Conservation (phyloP, 2,113 vertebrate genomes). For the Solea solea region DNA sequence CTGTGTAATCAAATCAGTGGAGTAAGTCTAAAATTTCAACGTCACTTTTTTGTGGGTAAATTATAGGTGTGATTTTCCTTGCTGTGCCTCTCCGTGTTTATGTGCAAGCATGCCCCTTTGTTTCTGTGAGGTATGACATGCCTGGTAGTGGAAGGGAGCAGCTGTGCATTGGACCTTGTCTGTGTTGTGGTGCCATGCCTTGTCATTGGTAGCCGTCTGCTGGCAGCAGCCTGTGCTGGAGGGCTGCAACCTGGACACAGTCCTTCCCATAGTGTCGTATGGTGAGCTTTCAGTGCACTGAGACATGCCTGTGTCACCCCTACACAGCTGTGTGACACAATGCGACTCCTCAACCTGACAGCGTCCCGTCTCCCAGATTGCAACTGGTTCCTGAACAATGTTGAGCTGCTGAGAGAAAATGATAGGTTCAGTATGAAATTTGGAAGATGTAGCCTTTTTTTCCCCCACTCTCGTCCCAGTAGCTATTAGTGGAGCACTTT, state of each 20-base stretch:
- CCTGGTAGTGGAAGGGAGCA: slow-evolving; percentile 68
- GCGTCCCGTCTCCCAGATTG: slow-evolving; percentile 49
- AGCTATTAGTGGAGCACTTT: slow-evolving; percentile 73
- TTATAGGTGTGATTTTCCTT: slow-evolving; percentile 33
- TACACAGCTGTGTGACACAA: slow-evolving; percentile 66
- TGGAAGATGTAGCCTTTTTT: slow-evolving; percentile 52
- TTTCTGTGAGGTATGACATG: slow-evolving; percentile 70
- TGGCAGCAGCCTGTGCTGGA: slow-evolving; percentile 70
- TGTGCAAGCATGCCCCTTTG: slow-evolving; percentile 58
- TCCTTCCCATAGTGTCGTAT: slow-evolving; percentile 67
- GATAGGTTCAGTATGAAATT: slow-evolving; percentile 60
- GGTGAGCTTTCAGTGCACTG: slow-evolving; percentile 62
- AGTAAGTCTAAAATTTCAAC: slow-evolving; percentile 16
- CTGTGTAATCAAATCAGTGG: slow-evolving; percentile 18
- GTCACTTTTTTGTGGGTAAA: slow-evolving; percentile 14
- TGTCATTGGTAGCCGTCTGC: slow-evolving; percentile 76
- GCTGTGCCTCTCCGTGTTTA: slow-evolving; percentile 7
- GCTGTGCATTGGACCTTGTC: slow-evolving; percentile 75
- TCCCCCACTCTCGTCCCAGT: slow-evolving; percentile 35
- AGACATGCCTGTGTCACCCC: slow-evolving; percentile 48
- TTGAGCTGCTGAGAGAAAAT: slow-evolving; percentile 44
- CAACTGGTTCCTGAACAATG: slow-evolving; percentile 45
- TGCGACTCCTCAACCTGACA: slow-evolving; percentile 44
- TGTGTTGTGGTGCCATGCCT: slow-evolving; percentile 73
- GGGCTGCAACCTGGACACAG: slow-evolving; percentile 59